Base-by-base conservation (phyloP, 2,113 vertebrate species). In the Galemys pyrenaicus region DNA sequence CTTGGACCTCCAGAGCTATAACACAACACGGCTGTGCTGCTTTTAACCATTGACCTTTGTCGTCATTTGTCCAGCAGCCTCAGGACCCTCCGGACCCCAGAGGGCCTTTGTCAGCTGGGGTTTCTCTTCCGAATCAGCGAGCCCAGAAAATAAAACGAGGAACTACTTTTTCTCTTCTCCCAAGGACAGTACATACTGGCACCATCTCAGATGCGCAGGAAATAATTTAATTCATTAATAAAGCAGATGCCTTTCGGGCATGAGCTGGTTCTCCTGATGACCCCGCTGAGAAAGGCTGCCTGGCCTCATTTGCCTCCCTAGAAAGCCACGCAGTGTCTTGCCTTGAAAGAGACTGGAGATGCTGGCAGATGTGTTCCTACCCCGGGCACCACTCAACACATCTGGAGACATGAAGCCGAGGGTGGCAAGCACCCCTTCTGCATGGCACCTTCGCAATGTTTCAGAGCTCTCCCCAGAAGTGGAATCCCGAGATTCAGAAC, bases 381-480 rank as follows among this genome's bases (percentile, higher is more conserved):
- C 49, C 51, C 68, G 30, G 58, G 17, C 32, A 51, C 24, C 24
- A 56, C 75, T 71, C 20, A 26, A 26, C 30, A 9, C 22, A n/a
- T n/a, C 67, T 86, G 82, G 41, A 67, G 35, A 60, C 20, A 32
- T 0, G 12, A 70, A 28, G 3, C 17, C 7, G 77, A 60, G 32
- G 39, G 7, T 16, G 0, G 15, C 17, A 30, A 90, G n/a, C 2
- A 2, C 39, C 11, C 82, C 15, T 6, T 30, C 32, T 82, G 3
- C 15, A 4, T 0, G 78, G 6, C 3, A 7, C 9, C 49, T 60
- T 56, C 28, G 2, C 0, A 13, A 15, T 4, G 15, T 49, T 39
- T 12, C 64, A 65, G 41, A 81, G 30, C 4, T 17, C 24, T 9
- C 30, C 30, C 60, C 0, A 3, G 44, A 62, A 51, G 24, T 8